Conservation (phyloP, 1,140 invertebrate genomes). For the Myzus persicae region DNA sequence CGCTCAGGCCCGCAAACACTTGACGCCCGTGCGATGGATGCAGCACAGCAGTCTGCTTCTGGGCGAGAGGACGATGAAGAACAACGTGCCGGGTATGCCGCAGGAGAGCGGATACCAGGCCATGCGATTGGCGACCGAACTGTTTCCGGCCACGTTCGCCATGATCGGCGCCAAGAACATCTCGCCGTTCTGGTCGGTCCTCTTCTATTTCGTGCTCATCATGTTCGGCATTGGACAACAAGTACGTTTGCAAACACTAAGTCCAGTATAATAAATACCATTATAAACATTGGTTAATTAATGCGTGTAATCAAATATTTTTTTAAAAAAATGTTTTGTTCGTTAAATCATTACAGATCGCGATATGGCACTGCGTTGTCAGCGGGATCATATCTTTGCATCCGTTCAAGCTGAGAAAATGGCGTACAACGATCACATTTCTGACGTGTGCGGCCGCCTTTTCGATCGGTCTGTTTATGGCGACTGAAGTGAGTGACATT, state of each 20-base stretch:
- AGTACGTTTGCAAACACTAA: slow-evolving; percentile 63
- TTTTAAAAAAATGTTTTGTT: background rate
- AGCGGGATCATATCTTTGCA: slow-evolving; percentile 82
- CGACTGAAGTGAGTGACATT: slow-evolving; percentile 78
- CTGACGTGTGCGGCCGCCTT: slow-evolving; percentile 84
- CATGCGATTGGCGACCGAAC: slow-evolving; percentile 81
- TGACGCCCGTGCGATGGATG: slow-evolving; percentile 73
- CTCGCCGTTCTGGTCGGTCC: slow-evolving; percentile 84
- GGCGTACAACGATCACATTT: slow-evolving; percentile 87
- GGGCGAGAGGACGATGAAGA: slow-evolving; percentile 73
- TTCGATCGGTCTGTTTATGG: slow-evolving; percentile 84
- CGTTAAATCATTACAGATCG: slow-evolving; percentile 66
- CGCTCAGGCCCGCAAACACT: slow-evolving; percentile 66
- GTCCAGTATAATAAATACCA: background rate
- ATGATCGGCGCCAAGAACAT: slow-evolving; percentile 72
- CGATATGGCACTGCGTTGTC: slow-evolving; percentile 82
- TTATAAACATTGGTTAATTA: background rate
- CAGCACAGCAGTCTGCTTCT: slow-evolving; percentile 75
- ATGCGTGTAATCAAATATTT: too few relatives aligned
- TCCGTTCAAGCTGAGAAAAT: slow-evolving; percentile 73
- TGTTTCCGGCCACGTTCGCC: slow-evolving; percentile 83
- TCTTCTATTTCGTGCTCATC: slow-evolving; percentile 86
- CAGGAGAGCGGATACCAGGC: slow-evolving; percentile 78
- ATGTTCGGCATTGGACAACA: slow-evolving; percentile 87
- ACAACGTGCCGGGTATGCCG: slow-evolving; percentile 66